Evolutionary conservation across 2,888 invertebrate species (phyloP).

Genomic region (Alloplasta piceator): DNA sequence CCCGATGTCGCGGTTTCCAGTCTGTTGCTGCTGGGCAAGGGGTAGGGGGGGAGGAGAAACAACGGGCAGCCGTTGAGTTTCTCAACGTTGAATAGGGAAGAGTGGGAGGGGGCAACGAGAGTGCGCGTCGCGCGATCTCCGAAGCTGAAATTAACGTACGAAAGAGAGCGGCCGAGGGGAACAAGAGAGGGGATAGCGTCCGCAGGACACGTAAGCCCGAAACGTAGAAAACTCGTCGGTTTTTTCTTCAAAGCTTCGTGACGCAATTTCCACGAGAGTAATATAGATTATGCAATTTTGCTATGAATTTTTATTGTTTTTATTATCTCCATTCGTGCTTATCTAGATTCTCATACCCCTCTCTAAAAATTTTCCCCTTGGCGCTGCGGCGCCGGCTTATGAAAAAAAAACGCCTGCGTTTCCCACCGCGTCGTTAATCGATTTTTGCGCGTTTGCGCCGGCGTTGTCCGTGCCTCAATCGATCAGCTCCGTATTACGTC

Average conservation of each 20-base stretch:
- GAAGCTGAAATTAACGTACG: constrained; percentile 27
- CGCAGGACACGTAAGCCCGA: not conserved
- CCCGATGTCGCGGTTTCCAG: constrained; percentile 75
- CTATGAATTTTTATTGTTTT: constrained; percentile 48
- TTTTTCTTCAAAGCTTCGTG: constrained; percentile 28
- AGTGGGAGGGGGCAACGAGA: constrained; percentile 55
- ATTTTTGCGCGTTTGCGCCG: constrained; percentile 70
- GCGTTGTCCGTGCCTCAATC: constrained; percentile 67
- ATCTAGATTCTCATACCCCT: not conserved
- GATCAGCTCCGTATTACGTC: constrained; percentile 71
- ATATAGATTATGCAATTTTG: constrained; percentile 78
- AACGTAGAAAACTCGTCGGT: too few relatives aligned
- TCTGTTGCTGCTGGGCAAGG: constrained; percentile 59
- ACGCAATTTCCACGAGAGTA: constrained; percentile 67
- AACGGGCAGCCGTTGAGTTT: constrained; percentile 58
- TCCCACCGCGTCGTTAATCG: constrained; percentile 18
- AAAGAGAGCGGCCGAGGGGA: constrained; percentile 22
- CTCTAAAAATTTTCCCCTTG: not conserved
- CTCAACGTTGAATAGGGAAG: constrained; percentile 27
- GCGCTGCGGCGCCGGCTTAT: constrained; percentile 15
- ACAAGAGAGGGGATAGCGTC: not conserved
- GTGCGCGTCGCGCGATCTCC: constrained; percentile 52
- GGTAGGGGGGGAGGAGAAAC: constrained; percentile 54
- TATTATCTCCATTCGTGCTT: not conserved
- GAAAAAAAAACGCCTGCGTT: not conserved